Conservation (phyloP, 2,797 vertebrate species). For the Danio aesculapii region DNA sequence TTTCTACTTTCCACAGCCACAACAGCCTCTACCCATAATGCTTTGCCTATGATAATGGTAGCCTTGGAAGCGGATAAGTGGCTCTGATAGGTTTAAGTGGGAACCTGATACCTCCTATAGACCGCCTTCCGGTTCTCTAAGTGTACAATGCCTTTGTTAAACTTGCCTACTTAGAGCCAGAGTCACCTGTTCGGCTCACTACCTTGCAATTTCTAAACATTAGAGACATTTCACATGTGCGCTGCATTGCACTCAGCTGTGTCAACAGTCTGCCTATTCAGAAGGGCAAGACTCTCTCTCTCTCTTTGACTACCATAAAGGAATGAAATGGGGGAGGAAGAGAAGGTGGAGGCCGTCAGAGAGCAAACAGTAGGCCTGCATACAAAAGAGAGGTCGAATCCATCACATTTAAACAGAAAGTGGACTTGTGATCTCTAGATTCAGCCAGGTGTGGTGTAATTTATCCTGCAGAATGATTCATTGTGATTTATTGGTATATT, state of each 20-base stretch:
- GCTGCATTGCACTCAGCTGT: conserved; percentile 57
- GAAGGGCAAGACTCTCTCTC: conserved; percentile 2
- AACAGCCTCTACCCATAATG: conserved; percentile 17
- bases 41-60: conserved; percentile 25
- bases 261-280: conserved; percentile 61
- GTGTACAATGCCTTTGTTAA: conserved; percentile 33
- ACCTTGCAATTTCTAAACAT: conserved; percentile 40
- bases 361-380: conserved; percentile 45
- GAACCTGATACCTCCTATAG: conserved; percentile 31
- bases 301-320: conserved; percentile 48
- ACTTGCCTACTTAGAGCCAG: conserved; percentile 13
- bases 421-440: conserved; percentile 44
- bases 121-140: conserved; percentile 14
- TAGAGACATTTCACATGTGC: conserved; percentile 33
- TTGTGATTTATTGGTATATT: conserved; percentile 30
- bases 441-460: conserved; percentile 28
- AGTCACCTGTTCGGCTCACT: conserved; percentile 36
- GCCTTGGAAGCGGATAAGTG: conserved; percentile 35
- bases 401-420: background rate
- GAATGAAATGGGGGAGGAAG: conserved; percentile 45
- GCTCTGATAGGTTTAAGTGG: conserved; percentile 30
- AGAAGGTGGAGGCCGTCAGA: conserved; percentile 28
- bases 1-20: background rate
- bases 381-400: conserved; percentile 26
- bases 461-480: conserved; percentile 14